Conservation (phyloP, 2,113 vertebrate species). For the Larimichthys polyactis region DNA sequence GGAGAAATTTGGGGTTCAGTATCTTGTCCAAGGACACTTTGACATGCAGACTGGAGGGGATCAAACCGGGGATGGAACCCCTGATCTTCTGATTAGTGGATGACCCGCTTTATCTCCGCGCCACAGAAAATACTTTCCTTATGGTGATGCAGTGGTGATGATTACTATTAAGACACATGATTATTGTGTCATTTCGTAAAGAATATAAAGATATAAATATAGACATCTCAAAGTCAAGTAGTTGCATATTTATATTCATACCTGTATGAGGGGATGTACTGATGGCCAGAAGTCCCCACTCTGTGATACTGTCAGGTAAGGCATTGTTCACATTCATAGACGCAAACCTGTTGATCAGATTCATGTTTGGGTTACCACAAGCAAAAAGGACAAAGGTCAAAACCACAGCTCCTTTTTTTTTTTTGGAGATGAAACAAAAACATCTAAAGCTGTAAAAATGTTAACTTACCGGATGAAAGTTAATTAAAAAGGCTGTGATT, state of each 20-base stretch:
- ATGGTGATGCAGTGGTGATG: too few relatives aligned
- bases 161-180: too few relatives aligned
- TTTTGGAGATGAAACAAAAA: background rate
- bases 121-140: too few relatives aligned
- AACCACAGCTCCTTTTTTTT: background rate
- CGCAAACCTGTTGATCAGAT: conserved; percentile 71
- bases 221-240: too few relatives aligned
- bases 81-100: too few relatives aligned
- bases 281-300: conserved; percentile 83
- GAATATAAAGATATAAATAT: too few relatives aligned
- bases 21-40: too few relatives aligned
- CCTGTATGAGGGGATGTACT: conserved; percentile 81
- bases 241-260: conserved; percentile 3
- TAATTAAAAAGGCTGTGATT: background rate
- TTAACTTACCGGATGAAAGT: background rate
- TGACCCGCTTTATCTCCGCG: too few relatives aligned
- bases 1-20: too few relatives aligned
- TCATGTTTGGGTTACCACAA: background rate
- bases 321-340: conserved; percentile 20
- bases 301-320: conserved; percentile 84
- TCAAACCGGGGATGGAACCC: too few relatives aligned
- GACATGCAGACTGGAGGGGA: too few relatives aligned
- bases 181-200: too few relatives aligned
- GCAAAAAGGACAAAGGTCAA: background rate
- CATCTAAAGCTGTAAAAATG: background rate